phyloP scores from a whole-genome alignment of 2,888 invertebrate genomes.

The Eubasilissa splendida region DNA sequence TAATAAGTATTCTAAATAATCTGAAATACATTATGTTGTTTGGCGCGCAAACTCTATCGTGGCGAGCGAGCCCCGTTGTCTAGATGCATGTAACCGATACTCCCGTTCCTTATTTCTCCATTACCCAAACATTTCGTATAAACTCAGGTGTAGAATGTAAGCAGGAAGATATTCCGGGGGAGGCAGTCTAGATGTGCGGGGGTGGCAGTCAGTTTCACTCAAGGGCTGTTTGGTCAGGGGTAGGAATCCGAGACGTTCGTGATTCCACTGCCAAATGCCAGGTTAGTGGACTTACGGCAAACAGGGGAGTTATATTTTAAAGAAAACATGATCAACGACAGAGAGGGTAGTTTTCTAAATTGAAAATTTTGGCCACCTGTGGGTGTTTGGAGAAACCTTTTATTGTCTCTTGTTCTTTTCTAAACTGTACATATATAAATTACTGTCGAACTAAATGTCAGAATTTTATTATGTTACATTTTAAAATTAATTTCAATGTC shows the following conservation, averaged over 20 bases:
- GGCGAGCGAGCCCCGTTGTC: constrained; percentile 5
- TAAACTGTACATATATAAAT: no score
- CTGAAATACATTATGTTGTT: no score
- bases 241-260: constrained; percentile 45
- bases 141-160: neutral
- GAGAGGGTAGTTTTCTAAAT: constrained; percentile 30
- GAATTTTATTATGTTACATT: no score
- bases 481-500: no score
- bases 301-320: constrained; percentile 52
- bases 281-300: constrained; percentile 46
- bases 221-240: constrained; percentile 34
- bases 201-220: constrained; percentile 5
- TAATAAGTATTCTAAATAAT: no score
- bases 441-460: no score
- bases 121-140: constrained; percentile 1
- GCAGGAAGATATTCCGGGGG: neutral
- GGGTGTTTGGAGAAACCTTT: neutral
- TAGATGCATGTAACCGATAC: constrained; percentile 22
- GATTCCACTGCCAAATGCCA: constrained; percentile 51
- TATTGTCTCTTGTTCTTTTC: no score
- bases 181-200: constrained; percentile 16
- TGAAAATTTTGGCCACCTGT: constrained; percentile 23
- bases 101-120: constrained; percentile 16
- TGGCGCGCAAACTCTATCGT: neutral
- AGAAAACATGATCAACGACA: constrained; percentile 36